phyloP scores from a whole-genome alignment of 2,113 vertebrate species.

The Anarhynchus alexandrinus region DNA sequence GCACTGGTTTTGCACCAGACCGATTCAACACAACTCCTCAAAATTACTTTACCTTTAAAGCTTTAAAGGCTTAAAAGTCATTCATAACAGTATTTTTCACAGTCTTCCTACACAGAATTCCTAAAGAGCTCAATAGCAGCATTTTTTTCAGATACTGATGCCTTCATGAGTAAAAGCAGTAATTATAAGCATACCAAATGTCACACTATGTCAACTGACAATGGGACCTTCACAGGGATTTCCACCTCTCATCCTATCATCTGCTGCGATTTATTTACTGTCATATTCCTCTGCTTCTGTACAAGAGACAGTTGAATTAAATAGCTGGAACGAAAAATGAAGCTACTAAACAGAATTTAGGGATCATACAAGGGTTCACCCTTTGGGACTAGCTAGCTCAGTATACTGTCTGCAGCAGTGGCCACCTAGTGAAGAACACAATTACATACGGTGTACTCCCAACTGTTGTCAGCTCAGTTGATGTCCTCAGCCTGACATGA shows the following conservation, averaged over 20 bases:
- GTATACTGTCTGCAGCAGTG: background rate
- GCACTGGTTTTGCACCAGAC: background rate
- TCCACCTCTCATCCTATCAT: background rate
- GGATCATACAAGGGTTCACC: background rate
- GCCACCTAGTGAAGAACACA: background rate
- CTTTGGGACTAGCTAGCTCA: background rate
- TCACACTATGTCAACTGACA: background rate
- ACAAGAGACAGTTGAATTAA: background rate
- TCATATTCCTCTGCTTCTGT: background rate
- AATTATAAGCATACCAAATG: background rate
- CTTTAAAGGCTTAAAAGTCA: background rate
- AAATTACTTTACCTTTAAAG: background rate
- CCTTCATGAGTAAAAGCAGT: background rate
- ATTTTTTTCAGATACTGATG: background rate
- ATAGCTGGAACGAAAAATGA: background rate
- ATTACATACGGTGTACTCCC: background rate
- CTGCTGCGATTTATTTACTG: background rate
- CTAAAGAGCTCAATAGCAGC: background rate
- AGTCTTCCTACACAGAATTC: background rate
- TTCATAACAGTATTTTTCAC: background rate
- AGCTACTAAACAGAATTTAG: background rate
- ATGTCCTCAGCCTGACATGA: background rate
- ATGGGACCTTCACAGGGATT: background rate
- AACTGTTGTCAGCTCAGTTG: background rate
- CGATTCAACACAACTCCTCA: background rate